A percentile compares a stretch with the other conserved stretches of the same genome.
These are phyloP conservation scores for Planococcus citri DNA, from an alignment of 1,140 invertebrate species.

Conservation along the genomic window DNA sequence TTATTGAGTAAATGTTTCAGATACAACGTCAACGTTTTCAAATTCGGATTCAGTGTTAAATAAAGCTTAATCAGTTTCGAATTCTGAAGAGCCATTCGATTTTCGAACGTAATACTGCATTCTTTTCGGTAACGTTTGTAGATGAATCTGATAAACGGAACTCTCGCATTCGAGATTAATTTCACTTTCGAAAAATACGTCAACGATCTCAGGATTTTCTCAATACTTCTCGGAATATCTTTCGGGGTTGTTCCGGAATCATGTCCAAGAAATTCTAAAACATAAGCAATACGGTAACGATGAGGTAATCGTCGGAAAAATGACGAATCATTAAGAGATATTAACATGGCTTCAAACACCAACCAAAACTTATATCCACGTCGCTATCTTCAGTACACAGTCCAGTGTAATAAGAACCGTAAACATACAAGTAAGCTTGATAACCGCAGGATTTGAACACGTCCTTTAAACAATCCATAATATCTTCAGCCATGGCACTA, in stretches of 20 bases:
- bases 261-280: too few relatives aligned
- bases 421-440: neutral
- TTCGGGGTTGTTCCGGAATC: too few relatives aligned
- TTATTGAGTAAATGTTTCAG: neutral
- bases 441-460: neutral
- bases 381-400: neutral
- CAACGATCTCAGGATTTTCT: neutral
- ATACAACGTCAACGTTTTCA: neutral
- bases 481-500: neutral
- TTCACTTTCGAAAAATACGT: neutral
- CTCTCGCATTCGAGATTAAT: neutral
- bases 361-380: neutral
- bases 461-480: neutral
- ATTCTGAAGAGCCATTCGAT: too few relatives aligned
- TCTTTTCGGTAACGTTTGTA: neutral
- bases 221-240: neutral
- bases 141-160: neutral
- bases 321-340: too few relatives aligned
- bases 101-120: neutral
- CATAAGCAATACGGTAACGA: too few relatives aligned
- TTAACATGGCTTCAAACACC: too few relatives aligned
- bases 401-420: neutral
- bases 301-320: too few relatives aligned
- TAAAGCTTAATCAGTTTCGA: too few relatives aligned
- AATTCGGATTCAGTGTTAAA: neutral